phyloP scores from a whole-genome alignment of 2,113 vertebrate species.

The Atrichornis clamosus region DNA sequence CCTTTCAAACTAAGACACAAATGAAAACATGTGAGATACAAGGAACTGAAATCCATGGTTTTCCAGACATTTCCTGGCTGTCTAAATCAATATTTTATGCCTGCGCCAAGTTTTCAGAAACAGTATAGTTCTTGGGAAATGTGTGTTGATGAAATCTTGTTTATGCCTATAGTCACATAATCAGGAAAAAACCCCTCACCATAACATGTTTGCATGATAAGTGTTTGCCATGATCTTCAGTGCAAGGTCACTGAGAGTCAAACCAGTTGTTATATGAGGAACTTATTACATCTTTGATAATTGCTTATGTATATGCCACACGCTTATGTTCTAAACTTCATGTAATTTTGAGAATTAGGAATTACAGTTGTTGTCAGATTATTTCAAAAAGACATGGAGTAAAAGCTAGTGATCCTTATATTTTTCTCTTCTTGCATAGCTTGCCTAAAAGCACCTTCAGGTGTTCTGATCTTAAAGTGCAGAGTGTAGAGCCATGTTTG shows the following conservation, averaged over 20 bases:
- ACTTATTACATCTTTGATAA: neutral
- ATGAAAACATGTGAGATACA: neutral
- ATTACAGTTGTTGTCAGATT: neutral
- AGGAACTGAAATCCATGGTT: neutral
- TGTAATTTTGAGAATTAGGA: neutral
- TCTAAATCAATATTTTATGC: neutral
- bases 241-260: neutral
- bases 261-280: neutral
- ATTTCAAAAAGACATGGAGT: neutral
- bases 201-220: accelerated
- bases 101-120: neutral
- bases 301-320: neutral
- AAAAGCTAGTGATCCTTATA: neutral
- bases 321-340: neutral
- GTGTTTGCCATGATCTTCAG: neutral
- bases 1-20: no score
- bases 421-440: neutral
- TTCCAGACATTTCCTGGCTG: neutral
- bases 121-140: neutral
- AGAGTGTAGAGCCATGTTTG: neutral
- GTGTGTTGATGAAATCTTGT: neutral
- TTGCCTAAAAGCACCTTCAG: neutral
- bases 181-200: neutral
- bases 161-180: neutral
- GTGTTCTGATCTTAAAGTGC: neutral